phyloP scores from a whole-genome alignment of 2,888 invertebrate genomes.

The Eustalomyia histrio region DNA sequence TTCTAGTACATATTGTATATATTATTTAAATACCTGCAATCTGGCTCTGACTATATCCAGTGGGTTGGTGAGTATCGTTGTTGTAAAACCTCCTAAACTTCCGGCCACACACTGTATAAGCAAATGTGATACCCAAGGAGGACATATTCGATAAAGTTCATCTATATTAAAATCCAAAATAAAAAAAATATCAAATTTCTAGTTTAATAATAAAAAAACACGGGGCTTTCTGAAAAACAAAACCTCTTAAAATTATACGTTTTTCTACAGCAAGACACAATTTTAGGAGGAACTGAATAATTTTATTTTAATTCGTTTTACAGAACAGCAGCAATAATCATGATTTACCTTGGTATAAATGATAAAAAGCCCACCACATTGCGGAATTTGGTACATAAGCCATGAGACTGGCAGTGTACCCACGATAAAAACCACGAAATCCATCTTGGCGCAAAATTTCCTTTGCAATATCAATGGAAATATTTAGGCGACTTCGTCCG shows the following conservation, averaged over 20 bases:
- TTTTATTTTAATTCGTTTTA: no score
- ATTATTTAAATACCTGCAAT: constrained; percentile 84
- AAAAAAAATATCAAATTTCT: no score
- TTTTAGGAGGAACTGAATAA: no score
- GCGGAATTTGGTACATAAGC: constrained; percentile 98
- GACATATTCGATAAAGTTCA: constrained; percentile 86
- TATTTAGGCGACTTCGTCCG: constrained; percentile 83
- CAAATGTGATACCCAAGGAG: constrained; percentile 88
- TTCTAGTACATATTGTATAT: no score
- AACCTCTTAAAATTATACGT: neutral
- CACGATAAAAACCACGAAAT: constrained; percentile 93
- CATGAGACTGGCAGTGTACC: constrained; percentile 94
- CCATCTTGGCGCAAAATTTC: constrained; percentile 92
- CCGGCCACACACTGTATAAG: constrained; percentile 94
- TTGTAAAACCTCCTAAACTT: constrained; percentile 94
- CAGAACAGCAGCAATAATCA: no score
- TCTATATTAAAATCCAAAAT: constrained; percentile 81
- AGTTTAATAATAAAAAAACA: no score
- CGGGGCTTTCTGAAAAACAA: neutral
- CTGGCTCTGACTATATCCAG: constrained; percentile 95
- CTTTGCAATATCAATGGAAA: constrained; percentile 87
- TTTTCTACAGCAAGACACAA: no score
- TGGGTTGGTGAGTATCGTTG: constrained; percentile 96
- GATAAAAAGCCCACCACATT: constrained; percentile 98
- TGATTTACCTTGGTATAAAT: constrained; percentile 91